Percentiles rank a stretch among this genome's conserved stretches.
phyloP scores from a whole-genome alignment of 2,888 invertebrate species.

The Odontocerum albicorne region DNA sequence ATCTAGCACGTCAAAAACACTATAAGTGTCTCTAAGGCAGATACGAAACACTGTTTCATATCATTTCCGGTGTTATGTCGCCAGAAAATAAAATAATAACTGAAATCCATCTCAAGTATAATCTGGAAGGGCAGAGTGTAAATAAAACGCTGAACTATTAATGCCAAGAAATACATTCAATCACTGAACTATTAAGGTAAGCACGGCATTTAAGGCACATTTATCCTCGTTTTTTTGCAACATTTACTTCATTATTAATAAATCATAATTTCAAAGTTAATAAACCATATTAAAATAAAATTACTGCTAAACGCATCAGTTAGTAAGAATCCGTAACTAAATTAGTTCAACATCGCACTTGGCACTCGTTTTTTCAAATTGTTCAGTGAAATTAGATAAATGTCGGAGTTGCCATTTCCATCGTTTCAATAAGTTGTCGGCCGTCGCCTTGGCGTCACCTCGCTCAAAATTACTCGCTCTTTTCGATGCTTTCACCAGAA shows the following conservation, averaged over 20 bases:
- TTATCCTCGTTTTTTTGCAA: neutral
- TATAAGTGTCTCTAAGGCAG: too few relatives aligned
- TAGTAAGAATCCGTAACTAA: conserved; percentile 15
- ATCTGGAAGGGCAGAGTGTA: too few relatives aligned
- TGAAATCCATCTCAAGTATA: too few relatives aligned
- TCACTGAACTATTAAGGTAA: too few relatives aligned
- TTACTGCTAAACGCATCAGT: conserved; percentile 15
- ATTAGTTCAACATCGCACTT: conserved; percentile 28
- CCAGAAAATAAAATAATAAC: too few relatives aligned
- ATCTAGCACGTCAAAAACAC: too few relatives aligned
- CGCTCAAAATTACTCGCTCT: neutral
- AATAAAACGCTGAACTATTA: too few relatives aligned
- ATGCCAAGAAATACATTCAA: too few relatives aligned
- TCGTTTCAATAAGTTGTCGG: conserved; percentile 46
- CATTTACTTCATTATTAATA: neutral
- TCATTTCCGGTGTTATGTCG: too few relatives aligned
- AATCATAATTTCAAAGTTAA: too few relatives aligned
- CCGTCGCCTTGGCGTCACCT: conserved; percentile 37
- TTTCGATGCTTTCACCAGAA: neutral
- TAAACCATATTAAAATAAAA: neutral
- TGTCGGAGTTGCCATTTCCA: conserved; percentile 53
- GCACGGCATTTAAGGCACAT: too few relatives aligned
- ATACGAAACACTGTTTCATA: too few relatives aligned
- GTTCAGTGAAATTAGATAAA: conserved; percentile 54
- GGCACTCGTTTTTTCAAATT: conserved; percentile 16